These are phyloP conservation scores for Erpobdella octoculata DNA, from an alignment of 2,888 invertebrate species.

Conservation along the genomic window DNA sequence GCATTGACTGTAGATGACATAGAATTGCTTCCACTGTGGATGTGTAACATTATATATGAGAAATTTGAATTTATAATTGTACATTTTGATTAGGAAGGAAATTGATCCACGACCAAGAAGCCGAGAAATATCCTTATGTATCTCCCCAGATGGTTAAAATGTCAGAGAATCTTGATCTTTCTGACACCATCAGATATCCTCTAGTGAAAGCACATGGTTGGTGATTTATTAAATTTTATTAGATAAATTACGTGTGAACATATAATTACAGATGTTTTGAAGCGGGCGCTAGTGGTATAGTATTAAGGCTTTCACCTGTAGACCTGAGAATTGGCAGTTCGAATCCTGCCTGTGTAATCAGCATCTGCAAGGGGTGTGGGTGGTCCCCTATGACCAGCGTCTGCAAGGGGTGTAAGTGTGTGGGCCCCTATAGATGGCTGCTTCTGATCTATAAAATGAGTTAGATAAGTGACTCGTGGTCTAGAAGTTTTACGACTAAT, in stretches of 20 bases:
- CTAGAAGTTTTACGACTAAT: too few species aligned
- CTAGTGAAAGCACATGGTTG: constrained; percentile 51
- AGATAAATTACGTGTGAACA: too few species aligned
- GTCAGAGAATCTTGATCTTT: constrained; percentile 34
- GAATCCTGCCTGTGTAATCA: not conserved
- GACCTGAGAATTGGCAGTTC: too few species aligned
- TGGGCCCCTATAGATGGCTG: too few species aligned
- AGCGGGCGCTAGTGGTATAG: too few species aligned
- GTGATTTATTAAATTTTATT: too few species aligned
- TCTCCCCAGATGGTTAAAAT: constrained; percentile 39
- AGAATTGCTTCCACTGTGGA: not conserved
- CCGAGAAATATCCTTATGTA: constrained; percentile 38
- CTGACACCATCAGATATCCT: constrained; percentile 43
- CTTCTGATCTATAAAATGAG: too few species aligned
- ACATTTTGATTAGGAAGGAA: constrained; percentile 31
- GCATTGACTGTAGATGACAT: too few species aligned
- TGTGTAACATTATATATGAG: not conserved
- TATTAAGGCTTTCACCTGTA: too few species aligned
- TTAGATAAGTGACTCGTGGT: too few species aligned
- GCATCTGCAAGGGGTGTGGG: not conserved
- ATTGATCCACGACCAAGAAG: constrained; percentile 35
- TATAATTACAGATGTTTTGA: not conserved
- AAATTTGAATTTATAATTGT: not conserved
- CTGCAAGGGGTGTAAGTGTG: too few species aligned
- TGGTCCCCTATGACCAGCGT: too few species aligned